Base-by-base conservation (phyloP, 1,140 invertebrate species). In the Euglossa dilemma region DNA sequence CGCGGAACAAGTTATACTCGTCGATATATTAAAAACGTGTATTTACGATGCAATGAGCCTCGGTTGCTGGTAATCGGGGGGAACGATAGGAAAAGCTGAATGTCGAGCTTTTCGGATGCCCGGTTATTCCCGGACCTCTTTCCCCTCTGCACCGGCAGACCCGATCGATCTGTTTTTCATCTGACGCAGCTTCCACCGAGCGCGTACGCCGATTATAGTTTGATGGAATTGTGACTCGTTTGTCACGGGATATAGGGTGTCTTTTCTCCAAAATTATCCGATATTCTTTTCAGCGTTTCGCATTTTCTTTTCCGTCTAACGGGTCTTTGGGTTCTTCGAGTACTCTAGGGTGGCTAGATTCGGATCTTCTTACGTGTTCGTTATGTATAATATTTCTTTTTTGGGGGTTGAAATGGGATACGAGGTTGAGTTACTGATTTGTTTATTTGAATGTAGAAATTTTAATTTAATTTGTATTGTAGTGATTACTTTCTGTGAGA, bases 111-210 rank as follows among this genome's bases (percentile, higher is more conserved):
- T 76, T 43, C 43, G 56, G 18, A n/a, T 56, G 45, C 18, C 12
- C 18, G 14, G 12, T 25, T 18, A 25, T 76, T 67, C 54, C 72
- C 50, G 28, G 28, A 64, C n/a, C 59, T 67, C 80, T 52, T 25
- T 20, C 47, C 23, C 72, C 25, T 36, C 20, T 52, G 12, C 14
- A 50, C 11, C 50, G 9, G n/a, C 23, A 25, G 36, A 76, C 74
- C 36, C 73, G 63, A 82, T 82, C 80, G 80, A 82, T 82, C 80
- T 82, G 80, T 82, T 82, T 82, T 75, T 76, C 80, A 66, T 76
- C 63, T 76, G 80, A 76, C 63, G 73, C 73, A 82, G 63, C 73
- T 59, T 52, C 72, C 52, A 28, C 28, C 28, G 36, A 57, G 56
- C 59, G 47, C 28, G 78, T 72, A 63, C 45, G 25, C n/a, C 47